Percentiles rank a stretch among this genome's conserved stretches.
Evolutionary conservation across 2,888 invertebrate species (phyloP).

Genomic region (Pristionchus arcanus): DNA sequence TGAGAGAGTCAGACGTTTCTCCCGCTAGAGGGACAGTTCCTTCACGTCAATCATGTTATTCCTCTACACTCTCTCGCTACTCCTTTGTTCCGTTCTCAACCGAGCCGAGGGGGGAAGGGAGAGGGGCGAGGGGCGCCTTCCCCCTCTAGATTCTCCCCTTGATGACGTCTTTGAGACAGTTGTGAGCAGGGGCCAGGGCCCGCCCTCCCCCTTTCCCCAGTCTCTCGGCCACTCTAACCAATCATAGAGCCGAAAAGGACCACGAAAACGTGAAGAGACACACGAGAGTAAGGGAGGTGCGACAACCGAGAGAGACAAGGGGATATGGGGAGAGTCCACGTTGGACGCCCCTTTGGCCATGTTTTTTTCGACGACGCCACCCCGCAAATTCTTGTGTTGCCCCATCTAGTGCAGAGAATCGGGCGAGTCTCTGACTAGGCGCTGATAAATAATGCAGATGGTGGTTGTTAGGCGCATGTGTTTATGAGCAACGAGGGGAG

Average conservation of each 20-base stretch:
- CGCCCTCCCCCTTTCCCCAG: not conserved
- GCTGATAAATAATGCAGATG: not conserved
- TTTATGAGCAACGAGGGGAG: not conserved
- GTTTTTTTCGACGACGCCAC: not conserved
- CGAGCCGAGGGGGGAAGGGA: too few species aligned
- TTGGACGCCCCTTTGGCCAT: not conserved
- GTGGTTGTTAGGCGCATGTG: not conserved
- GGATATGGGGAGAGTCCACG: constrained; percentile 28
- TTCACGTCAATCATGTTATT: constrained; percentile 46
- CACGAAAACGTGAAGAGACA: not conserved
- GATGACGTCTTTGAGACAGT: constrained; percentile 47
- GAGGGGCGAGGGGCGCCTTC: not conserved
- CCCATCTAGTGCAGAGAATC: not conserved
- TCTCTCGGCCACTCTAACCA: not conserved
- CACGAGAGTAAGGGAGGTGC: not conserved
- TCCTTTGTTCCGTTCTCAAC: constrained; percentile 6
- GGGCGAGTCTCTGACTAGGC: not conserved
- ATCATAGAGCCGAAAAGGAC: not conserved
- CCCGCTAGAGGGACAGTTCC: not conserved
- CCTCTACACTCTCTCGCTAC: too few species aligned
- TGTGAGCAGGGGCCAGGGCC: not conserved
- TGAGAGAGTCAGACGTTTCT: not conserved
- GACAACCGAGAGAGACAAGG: constrained; percentile 26
- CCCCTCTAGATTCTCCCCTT: constrained; percentile 10
- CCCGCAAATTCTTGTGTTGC: not conserved